Conservation (phyloP, 2,888 invertebrate genomes). For the Euspilapteryx auroguttella region DNA sequence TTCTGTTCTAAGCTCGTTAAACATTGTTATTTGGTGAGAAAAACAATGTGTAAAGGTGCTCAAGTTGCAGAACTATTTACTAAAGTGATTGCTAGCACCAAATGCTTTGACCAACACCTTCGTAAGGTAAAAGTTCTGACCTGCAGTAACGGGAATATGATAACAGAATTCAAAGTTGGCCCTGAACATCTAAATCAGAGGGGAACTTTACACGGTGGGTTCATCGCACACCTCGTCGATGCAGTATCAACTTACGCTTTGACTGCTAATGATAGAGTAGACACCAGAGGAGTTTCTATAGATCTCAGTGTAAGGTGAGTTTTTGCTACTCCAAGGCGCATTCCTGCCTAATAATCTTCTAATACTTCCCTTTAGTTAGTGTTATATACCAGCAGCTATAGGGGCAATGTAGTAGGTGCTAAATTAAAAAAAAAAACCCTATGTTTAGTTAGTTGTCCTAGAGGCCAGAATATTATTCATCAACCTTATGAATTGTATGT, state of each 20-base stretch:
- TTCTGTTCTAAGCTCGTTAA: too few relatives aligned
- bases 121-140: conserved; percentile 33
- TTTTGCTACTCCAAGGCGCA: too few relatives aligned
- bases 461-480: too few relatives aligned
- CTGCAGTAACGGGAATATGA: conserved; percentile 72
- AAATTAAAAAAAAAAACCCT: too few relatives aligned
- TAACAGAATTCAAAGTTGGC: conserved; percentile 74
- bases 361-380: too few relatives aligned
- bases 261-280: conserved; percentile 63
- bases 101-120: conserved; percentile 42
- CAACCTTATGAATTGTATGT: too few relatives aligned
- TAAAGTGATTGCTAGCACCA: conserved; percentile 36
- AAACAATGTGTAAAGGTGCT: conserved; percentile 20
- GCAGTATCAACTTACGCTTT: conserved; percentile 78
- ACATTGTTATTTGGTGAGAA: too few relatives aligned
- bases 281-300: conserved; percentile 76
- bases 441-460: too few relatives aligned
- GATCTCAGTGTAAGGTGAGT: conserved; percentile 78
- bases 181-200: conserved; percentile 73
- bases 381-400: too few relatives aligned
- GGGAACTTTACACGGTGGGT: conserved; percentile 84
- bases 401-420: too few relatives aligned
- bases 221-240: conserved; percentile 75
- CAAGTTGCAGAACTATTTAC: conserved; percentile 38
- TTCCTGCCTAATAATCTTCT: too few relatives aligned